Evolutionary conservation across 2,113 vertebrate genomes (phyloP).

Genomic region (Antennarius striatus): DNA sequence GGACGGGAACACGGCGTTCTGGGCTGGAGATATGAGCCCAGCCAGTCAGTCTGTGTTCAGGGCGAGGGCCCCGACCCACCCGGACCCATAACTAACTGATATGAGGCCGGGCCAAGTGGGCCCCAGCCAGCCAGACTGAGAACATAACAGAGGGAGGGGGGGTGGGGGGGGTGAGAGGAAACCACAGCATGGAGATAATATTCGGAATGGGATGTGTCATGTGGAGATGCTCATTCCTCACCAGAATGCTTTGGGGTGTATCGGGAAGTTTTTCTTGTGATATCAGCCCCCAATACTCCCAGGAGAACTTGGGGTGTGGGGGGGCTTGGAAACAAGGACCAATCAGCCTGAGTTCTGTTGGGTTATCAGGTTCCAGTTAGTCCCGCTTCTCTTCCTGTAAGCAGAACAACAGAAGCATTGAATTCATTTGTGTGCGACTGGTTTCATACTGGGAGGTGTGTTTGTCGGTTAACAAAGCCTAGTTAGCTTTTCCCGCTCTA

Average conservation of each 20-base stretch:
- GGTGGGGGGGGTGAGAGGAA: constrained; percentile 5
- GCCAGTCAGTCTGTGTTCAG: constrained; percentile 69
- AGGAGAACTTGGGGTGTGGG: too few species aligned
- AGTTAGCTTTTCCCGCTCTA: too few species aligned
- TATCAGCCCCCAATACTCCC: neutral
- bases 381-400: too few species aligned
- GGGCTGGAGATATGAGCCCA: constrained; percentile 70
- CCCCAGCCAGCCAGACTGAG: constrained; percentile 56
- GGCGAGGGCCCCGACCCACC: constrained; percentile 63
- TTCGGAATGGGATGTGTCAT: constrained; percentile 31
- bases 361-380: too few species aligned
- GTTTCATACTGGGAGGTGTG: too few species aligned
- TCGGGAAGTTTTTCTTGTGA: constrained; percentile 25
- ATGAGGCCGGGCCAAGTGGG: constrained; percentile 64
- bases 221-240: constrained; percentile 28
- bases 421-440: too few species aligned
- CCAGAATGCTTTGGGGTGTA: constrained; percentile 28
- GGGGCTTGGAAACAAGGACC: too few species aligned
- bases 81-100: constrained; percentile 73
- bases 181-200: constrained; percentile 29
- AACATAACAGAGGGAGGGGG: constrained; percentile 41
- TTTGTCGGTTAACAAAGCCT: too few species aligned
- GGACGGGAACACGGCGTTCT: constrained; percentile 70
- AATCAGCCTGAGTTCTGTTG: too few species aligned
- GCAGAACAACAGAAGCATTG: too few species aligned